Base-by-base conservation (phyloP, 2,888 invertebrate genomes). In the Metalampra italica region DNA sequence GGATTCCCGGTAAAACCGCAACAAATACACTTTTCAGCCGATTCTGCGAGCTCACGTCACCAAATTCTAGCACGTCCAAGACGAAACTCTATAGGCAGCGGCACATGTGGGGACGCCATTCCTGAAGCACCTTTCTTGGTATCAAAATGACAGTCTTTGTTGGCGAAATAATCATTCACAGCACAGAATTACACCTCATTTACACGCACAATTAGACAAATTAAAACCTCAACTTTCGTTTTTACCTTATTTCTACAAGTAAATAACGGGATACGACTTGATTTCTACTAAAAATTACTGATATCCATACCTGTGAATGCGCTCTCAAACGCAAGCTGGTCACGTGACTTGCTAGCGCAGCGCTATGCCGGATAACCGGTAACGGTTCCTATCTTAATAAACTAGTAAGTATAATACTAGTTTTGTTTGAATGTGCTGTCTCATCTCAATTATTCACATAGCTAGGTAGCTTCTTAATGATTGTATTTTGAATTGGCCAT, bases 51-150 rank as follows among this genome's bases (percentile, higher is more conserved):
- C 65, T 81, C 79, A 82, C 83, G 82, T 82, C 81, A 86, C 78
- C 79, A 72, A 67, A 75, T 75, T 75, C 72, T 70, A 69, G 69
- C 72, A 78, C 74, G 64, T 69, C 70, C 75, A 68, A 78, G 71
- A 70, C 72, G 81, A 83, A 82, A 84, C 78, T 75, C 74, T 76
- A 79, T 76, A 78, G 74, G 80, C 71, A 78, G 77, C 89, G 84
- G 88, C 90, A 91, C 92, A 93, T 93, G 93, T 92, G 92, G 92
- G 91, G 93, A 93, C 93, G 93, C 93, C 93, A 93, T 93, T 92
- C 92, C 91, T 90, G 91, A 90, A 90, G 90, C 90, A 91, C 91
- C 91, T 88, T 91, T 90, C 90, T 91, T 84, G 90, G 89, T 90
- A 89, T 88, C 90, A 88, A 90, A 91, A 87, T 92, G 92, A 91